A percentile compares a stretch with the other conserved stretches of the same genome.
These are phyloP conservation scores for Bhutanitis thaidina DNA, from an alignment of 2,888 invertebrate species.

Conservation along the genomic window DNA sequence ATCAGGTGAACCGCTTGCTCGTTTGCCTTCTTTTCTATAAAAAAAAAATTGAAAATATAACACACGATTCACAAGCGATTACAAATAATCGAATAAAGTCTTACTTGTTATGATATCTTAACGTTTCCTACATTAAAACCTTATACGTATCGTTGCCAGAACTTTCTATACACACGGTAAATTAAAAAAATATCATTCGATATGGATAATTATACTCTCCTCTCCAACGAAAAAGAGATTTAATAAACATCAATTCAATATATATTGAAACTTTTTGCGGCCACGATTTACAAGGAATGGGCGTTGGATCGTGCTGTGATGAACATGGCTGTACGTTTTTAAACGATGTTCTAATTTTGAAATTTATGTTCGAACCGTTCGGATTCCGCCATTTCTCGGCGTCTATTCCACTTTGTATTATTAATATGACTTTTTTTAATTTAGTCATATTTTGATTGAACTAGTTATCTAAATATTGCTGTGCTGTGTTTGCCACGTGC, in stretches of 20 bases:
- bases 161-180: slow-evolving; percentile 8
- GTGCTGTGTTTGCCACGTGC: too few relatives aligned
- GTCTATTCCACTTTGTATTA: slow-evolving; percentile 8
- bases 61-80: too few relatives aligned
- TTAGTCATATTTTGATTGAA: too few relatives aligned
- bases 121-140: too few relatives aligned
- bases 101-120: too few relatives aligned
- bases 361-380: slow-evolving; percentile 26
- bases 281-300: slow-evolving; percentile 36
- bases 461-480: too few relatives aligned
- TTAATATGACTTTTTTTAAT: too few relatives aligned
- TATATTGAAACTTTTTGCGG: slow-evolving; percentile 30
- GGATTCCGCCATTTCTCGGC: slow-evolving; percentile 18
- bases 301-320: slow-evolving; percentile 29
- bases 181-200: slow-evolving; percentile 18
- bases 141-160: background rate
- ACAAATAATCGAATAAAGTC: too few relatives aligned
- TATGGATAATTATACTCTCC: slow-evolving; percentile 36
- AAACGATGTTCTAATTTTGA: slow-evolving; percentile 38
- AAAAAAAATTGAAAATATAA: too few relatives aligned
- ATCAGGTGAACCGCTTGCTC: too few relatives aligned
- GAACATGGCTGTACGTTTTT: slow-evolving; percentile 27
- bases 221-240: slow-evolving; percentile 29
- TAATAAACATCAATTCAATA: slow-evolving; percentile 26
- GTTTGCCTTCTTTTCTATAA: too few relatives aligned